Base-by-base conservation (phyloP, 1,140 invertebrate genomes). In the Tetramorium alpestre region DNA sequence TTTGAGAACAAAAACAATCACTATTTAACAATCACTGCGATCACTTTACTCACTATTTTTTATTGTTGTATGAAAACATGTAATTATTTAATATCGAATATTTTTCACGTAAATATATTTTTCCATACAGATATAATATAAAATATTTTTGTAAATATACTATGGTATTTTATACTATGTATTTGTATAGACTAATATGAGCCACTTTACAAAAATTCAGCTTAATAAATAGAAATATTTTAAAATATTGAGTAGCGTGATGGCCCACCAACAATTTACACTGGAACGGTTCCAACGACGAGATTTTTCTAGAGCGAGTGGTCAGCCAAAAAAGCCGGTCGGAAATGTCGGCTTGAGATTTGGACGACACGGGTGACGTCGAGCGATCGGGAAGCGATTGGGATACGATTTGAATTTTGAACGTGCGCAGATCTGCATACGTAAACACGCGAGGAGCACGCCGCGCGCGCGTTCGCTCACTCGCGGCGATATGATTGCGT, bases 401-500 rank as follows among this genome's bases (percentile, higher is more conserved):
- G 78, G 80, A 89, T 89, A 85, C 62, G 87, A 91, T 91, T 91
- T 91, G 89, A 90, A 91, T 91, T 90, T 91, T 81, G 78, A 90
- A 80, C 60, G 73, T 56, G 67, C 62, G 67, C 80, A 60, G 47
- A 87, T 91, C 72, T 90, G 84, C 88, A 87, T 91, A 90, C 88
- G 82, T 86, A 91, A 91, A 90, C 89, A 90, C 28, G 41, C 13
- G 54, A 44, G 28, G 18, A 38, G 28, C 70, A n/a, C 70, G 16
- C 69, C 47, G 75, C 47, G 38, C 47, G 38, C 38, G 54, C 49
- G 25, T 16, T 47, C 18, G 56, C 28, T 65, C 22, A 44, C 33
- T 8, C 70, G 41, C 33, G 56, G n/a, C 33, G 81, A 85, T 76
- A 77, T 18, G 70, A 76, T 85, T n/a, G 70, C 56, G 56, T 54